Base-by-base conservation (phyloP, 2,113 vertebrate species). In the Eolophus roseicapilla region DNA sequence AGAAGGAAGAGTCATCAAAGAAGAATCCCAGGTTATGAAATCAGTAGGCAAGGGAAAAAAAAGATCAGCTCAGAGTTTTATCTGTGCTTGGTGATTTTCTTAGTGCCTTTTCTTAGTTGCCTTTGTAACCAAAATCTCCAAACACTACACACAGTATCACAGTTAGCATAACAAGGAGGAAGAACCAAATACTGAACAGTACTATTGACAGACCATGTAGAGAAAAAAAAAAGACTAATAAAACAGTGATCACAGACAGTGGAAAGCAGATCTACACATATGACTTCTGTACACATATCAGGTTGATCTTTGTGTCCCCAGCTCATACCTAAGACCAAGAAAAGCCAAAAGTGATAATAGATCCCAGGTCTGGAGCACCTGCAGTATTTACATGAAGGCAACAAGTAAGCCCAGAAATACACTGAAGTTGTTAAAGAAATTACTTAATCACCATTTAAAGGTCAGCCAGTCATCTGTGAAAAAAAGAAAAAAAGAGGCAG, bases 381-480 rank as follows among this genome's bases (percentile, higher is more conserved):
- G 6, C n/a, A 64, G 28, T 65, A 71, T n/a, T 17, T 88, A 71
- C 49, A 83, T 14, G 13, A 86, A 62, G 7, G 55, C 78, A 81
- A 87, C 28, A 71, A 96, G 76, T 97, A 96, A 97, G 86, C 70
- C 55, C 93, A 97, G 97, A 96, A 97, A 82, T 46, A 82, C 82
- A 92, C 46, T 82, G 76, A 93, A 96, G 74, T 98, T 98, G 95
- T 98, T 98, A 98, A 98, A 98, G 93, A 98, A 98, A 98, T 98
- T 97, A 98, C 69, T 97, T 98, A 97, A 98, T 98, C 82, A 91
- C 37, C 85, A 95, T 95, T 97, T 97, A 97, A 65, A 96, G 92
- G 93, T 97, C 77, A 97, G 75, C 95, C 97, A 97, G 94, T 97
- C 96, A 97, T 80, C 96, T 97, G 97, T 95, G 57, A 90, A 9